Conservation (phyloP, 2,888 invertebrate genomes). For the Noctua comes region DNA sequence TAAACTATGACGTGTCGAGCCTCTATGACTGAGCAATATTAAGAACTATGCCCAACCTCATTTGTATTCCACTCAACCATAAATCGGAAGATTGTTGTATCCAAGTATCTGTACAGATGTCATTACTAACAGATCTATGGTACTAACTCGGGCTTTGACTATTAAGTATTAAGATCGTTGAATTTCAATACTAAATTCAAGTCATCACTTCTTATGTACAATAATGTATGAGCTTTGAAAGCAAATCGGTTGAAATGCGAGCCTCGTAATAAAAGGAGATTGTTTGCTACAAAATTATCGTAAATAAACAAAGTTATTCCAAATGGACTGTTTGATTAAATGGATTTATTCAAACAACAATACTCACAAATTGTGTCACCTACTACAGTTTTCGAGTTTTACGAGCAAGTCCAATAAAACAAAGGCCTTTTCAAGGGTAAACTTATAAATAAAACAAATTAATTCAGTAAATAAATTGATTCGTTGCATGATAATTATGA, state of each 20-base stretch:
- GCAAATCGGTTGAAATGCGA: constrained; percentile 52
- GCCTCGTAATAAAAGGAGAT: constrained; percentile 29
- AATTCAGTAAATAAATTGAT: constrained; percentile 17
- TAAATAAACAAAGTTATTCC: constrained; percentile 48
- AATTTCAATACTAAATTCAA: constrained; percentile 62
- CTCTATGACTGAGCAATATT: constrained; percentile 83
- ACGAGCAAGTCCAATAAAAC: constrained; percentile 24
- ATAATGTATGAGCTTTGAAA: constrained; percentile 55
- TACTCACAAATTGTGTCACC: constrained; percentile 17
- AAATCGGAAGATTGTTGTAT: constrained; percentile 80
- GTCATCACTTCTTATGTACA: constrained; percentile 50
- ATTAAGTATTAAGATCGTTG: constrained; percentile 66
- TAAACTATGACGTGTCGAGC: constrained; percentile 83
- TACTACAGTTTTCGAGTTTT: constrained; percentile 32
- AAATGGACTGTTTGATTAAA: constrained; percentile 35
- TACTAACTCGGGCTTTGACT: constrained; percentile 62
- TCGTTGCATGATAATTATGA: constrained; percentile 8
- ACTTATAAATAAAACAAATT: not conserved
- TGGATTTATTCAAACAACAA: constrained; percentile 32
- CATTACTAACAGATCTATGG: constrained; percentile 73
- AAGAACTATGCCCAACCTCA: constrained; percentile 80
- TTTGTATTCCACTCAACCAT: constrained; percentile 82
- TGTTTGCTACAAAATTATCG: constrained; percentile 39
- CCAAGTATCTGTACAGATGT: constrained; percentile 64
- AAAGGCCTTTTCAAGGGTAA: constrained; percentile 28